Evolutionary conservation across 2,113 vertebrate genomes (phyloP).

Genomic region (Sceloporus tristichus): DNA sequence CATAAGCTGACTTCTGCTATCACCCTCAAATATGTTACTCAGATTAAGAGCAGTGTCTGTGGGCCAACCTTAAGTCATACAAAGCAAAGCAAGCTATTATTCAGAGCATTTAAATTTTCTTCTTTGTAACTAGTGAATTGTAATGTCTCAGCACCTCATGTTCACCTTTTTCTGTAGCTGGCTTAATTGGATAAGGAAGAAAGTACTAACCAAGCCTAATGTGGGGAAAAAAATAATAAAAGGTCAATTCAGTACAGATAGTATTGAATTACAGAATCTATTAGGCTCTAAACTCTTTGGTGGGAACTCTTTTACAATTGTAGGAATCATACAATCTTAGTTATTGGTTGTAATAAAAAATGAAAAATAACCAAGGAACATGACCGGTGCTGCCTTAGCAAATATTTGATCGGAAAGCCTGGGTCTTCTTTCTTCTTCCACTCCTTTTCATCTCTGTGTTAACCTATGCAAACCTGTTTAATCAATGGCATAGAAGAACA

Average conservation of each 20-base stretch:
- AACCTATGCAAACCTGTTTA: neutral
- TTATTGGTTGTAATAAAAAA: neutral
- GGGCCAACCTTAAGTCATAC: neutral
- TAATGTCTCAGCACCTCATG: conserved; percentile 14
- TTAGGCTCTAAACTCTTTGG: conserved; percentile 51
- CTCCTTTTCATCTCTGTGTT: neutral
- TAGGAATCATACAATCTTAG: conserved; percentile 3
- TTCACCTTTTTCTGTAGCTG: conserved; percentile 44
- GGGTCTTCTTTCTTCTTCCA: neutral
- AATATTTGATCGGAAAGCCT: neutral
- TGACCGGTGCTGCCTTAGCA: neutral
- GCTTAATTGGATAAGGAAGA: conserved; percentile 15
- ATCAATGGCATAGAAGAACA: neutral
- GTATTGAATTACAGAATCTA: conserved; percentile 48
- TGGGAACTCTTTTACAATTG: conserved; percentile 30
- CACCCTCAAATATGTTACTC: neutral
- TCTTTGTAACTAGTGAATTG: conserved; percentile 15
- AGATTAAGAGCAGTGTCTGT: neutral
- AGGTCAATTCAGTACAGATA: conserved; percentile 55
- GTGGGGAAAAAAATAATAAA: conserved; percentile 40
- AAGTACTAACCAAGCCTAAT: conserved; percentile 51
- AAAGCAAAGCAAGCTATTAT: conserved; percentile 22
- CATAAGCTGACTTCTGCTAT: neutral
- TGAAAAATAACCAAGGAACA: conserved; percentile 29
- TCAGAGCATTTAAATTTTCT: neutral